phyloP scores from a whole-genome alignment of 2,113 vertebrate species.

The Naja naja region DNA sequence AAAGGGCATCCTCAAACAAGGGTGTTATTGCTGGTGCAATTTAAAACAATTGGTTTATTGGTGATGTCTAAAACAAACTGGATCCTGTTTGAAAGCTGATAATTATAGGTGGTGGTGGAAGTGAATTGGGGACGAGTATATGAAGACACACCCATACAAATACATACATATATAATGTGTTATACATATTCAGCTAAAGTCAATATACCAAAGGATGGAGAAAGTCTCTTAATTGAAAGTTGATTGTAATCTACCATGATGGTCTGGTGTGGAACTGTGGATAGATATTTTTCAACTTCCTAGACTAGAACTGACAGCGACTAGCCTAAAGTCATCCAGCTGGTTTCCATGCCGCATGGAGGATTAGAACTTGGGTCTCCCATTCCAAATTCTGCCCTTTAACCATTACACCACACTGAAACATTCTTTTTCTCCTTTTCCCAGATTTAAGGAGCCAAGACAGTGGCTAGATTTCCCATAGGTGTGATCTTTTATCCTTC shows the following conservation, averaged over 20 bases:
- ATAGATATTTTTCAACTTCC: not conserved
- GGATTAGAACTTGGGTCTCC: not conserved
- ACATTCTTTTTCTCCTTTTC: not conserved
- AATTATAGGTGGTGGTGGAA: slow-evolving; percentile 61
- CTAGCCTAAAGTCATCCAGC: not conserved
- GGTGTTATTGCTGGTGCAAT: slow-evolving; percentile 57
- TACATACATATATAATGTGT: not conserved
- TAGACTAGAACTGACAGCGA: not conserved
- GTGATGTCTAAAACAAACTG: slow-evolving; percentile 55
- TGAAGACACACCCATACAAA: not conserved
- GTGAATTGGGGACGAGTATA: slow-evolving; percentile 37
- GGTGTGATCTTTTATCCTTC: slow-evolving; percentile 52
- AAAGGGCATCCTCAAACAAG: slow-evolving; percentile 51
- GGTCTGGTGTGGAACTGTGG: not conserved
- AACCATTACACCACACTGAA: not conserved
- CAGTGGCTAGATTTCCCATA: slow-evolving; percentile 40
- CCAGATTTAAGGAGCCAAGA: slow-evolving; percentile 30
- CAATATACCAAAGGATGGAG: not conserved
- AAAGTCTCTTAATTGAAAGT: not conserved
- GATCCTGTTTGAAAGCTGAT: slow-evolving; percentile 54
- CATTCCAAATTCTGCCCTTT: not conserved
- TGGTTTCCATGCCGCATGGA: not conserved
- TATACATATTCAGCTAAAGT: not conserved
- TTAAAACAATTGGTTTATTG: slow-evolving; percentile 32
- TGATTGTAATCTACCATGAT: not conserved